Percentiles rank a stretch among this genome's conserved stretches.
phyloP scores from a whole-genome alignment of 2,113 vertebrate genomes.

The Perognathus longimembris region DNA sequence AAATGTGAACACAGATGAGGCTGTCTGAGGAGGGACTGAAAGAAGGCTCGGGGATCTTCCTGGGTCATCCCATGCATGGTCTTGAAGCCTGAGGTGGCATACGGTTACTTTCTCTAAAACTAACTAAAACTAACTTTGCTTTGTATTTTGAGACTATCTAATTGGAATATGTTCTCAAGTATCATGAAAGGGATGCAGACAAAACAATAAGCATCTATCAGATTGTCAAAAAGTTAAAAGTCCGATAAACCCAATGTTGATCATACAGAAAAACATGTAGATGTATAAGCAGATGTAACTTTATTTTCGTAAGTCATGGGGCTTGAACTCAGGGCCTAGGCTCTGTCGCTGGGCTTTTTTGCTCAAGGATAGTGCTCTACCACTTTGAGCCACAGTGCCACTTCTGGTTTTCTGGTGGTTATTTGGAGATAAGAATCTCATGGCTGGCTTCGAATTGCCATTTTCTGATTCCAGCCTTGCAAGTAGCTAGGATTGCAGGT shows the following conservation, averaged over 20 bases:
- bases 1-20: not conserved
- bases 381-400: no score
- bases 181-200: slow-evolving; percentile 3
- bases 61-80: not conserved
- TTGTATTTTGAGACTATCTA: not conserved
- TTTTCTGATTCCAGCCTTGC: no score
- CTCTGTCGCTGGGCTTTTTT: no score
- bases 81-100: not conserved
- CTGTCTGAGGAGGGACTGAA: not conserved
- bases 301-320: no score
- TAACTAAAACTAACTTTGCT: slow-evolving; percentile 13
- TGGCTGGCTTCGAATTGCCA: no score
- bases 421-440: no score
- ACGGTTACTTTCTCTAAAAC: slow-evolving; percentile 8
- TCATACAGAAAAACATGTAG: not conserved
- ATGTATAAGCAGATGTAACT: not conserved
- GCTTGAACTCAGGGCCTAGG: no score
- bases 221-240: not conserved
- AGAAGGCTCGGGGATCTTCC: not conserved
- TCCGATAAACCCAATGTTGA: not conserved
- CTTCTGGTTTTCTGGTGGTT: no score
- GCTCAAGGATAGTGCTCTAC: no score
- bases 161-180: not conserved
- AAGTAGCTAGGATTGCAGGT: no score
- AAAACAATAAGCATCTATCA: not conserved